These are phyloP conservation scores for Erethizon dorsatum DNA, from an alignment of 2,797 vertebrate species.

Conservation along the genomic window DNA sequence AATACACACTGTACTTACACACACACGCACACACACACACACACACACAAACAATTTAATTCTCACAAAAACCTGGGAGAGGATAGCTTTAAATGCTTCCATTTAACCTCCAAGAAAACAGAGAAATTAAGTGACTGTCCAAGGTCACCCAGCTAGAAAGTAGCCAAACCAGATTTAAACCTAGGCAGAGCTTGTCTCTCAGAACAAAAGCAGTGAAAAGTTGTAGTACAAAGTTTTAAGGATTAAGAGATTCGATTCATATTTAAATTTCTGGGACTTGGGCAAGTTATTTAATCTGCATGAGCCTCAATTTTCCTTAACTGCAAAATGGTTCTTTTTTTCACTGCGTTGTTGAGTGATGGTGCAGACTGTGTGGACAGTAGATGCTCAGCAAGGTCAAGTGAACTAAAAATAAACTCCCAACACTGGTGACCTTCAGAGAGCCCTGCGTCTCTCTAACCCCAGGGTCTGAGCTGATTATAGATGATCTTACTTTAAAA, in stretches of 20 bases:
- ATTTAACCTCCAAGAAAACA: conserved; percentile 44
- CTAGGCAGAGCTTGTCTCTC: background rate
- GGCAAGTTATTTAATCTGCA: background rate
- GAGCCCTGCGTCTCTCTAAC: background rate
- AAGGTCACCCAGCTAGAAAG: background rate
- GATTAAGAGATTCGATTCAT: background rate
- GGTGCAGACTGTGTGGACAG: background rate
- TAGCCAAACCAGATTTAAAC: background rate
- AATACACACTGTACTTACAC: background rate
- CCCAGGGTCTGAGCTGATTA: background rate
- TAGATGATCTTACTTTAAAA: background rate
- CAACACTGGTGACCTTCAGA: background rate
- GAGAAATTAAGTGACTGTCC: background rate
- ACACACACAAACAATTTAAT: background rate
- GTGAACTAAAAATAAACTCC: conserved; percentile 9
- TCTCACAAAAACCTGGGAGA: background rate
- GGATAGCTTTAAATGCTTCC: background rate
- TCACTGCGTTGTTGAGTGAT: background rate
- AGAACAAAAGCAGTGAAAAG: background rate
- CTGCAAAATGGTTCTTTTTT: background rate
- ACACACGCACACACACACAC: background rate
- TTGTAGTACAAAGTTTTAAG: background rate
- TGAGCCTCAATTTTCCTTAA: background rate
- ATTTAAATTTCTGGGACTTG: background rate
- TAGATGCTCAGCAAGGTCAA: background rate